A percentile compares a stretch with the other conserved stretches of the same genome.
Conservation (phyloP, 1,140 invertebrate species). For the Drosophila repleta region DNA sequence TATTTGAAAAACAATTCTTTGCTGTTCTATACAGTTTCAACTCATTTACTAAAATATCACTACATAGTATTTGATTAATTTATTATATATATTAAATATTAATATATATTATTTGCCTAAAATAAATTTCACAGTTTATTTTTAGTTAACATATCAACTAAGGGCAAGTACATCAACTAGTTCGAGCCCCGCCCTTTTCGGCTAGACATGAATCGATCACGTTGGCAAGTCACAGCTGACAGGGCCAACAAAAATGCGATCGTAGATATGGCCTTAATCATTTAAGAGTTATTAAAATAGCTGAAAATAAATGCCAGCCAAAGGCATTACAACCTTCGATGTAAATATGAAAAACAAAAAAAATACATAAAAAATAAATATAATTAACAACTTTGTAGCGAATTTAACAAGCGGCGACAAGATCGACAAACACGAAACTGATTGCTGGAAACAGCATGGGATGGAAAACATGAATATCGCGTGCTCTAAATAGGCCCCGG, state of each 20-base stretch:
- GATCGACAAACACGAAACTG: conserved; percentile 32
- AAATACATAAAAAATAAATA: conserved; percentile 14
- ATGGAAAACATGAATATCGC: conserved; percentile 52
- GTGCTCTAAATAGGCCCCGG: conserved; percentile 19
- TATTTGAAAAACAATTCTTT: too few relatives aligned
- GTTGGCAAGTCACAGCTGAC: background rate
- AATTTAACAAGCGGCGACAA: conserved; percentile 25
- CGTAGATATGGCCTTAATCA: background rate
- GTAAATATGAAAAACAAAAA: background rate
- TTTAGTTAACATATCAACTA: too few relatives aligned
- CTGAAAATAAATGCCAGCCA: background rate
- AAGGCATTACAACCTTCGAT: background rate
- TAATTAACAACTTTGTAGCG: conserved; percentile 52
- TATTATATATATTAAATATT: too few relatives aligned
- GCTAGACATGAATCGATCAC: too few relatives aligned
- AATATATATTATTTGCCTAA: too few relatives aligned
- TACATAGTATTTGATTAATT: too few relatives aligned
- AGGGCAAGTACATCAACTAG: too few relatives aligned
- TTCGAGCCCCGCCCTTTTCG: too few relatives aligned
- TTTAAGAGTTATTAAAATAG: background rate
- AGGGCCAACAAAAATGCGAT: background rate
- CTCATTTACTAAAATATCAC: too few relatives aligned
- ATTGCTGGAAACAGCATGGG: background rate
- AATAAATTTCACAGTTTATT: too few relatives aligned
- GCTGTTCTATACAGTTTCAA: too few relatives aligned